These are phyloP conservation scores for Itoplectis maculator DNA, from an alignment of 2,888 invertebrate species.

Conservation along the genomic window DNA sequence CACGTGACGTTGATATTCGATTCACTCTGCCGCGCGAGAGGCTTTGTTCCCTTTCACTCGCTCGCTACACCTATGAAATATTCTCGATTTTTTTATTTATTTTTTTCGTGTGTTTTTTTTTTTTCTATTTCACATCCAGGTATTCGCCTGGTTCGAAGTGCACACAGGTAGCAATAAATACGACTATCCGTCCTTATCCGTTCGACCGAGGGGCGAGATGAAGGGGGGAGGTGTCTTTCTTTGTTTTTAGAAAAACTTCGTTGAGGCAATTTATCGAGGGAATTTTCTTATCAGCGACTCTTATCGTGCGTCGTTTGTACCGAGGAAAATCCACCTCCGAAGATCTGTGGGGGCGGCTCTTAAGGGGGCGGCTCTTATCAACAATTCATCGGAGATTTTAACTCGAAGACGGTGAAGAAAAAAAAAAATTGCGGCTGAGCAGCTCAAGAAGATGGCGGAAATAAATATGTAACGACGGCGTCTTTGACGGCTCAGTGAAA, in stretches of 20 bases:
- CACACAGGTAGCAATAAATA: background rate
- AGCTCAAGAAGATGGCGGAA: too few relatives aligned
- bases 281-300: background rate
- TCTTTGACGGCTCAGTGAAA: too few relatives aligned
- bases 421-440: too few relatives aligned
- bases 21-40: conserved; percentile 49
- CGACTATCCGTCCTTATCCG: background rate
- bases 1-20: conserved; percentile 55
- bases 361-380: too few relatives aligned
- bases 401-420: too few relatives aligned
- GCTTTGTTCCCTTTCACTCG: conserved; percentile 57
- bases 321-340: too few relatives aligned
- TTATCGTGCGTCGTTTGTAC: background rate
- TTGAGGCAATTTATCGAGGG: background rate
- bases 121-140: background rate
- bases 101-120: background rate
- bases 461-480: too few relatives aligned
- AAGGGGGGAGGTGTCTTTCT: background rate
- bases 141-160: conserved; percentile 1
- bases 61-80: conserved; percentile 23
- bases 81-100: conserved; percentile 18
- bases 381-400: too few relatives aligned
- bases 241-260: background rate
- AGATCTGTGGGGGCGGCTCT: too few relatives aligned
- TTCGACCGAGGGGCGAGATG: background rate